Conservation (phyloP, 2,113 vertebrate species). For the Tragelaphus buxtoni region DNA sequence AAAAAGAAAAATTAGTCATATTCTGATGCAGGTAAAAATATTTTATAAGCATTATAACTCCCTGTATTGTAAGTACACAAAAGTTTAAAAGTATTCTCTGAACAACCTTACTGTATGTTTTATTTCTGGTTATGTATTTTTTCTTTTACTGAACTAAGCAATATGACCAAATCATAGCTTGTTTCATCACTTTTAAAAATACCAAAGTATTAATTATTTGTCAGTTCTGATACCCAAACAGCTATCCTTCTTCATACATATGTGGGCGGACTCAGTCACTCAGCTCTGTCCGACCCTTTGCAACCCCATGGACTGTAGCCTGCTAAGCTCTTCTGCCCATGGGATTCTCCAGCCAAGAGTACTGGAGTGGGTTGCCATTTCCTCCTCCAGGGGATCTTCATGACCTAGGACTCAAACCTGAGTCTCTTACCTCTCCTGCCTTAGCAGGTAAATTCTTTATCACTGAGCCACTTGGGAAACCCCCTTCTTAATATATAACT, state of each 20-base stretch:
- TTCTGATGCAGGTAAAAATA: background rate
- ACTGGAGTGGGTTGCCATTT: background rate
- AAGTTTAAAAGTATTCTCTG: background rate
- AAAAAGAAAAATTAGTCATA: background rate
- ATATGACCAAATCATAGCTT: background rate
- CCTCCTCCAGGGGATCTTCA: background rate
- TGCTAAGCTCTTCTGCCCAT: background rate
- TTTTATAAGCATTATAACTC: background rate
- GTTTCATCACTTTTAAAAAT: background rate
- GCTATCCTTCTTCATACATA: background rate
- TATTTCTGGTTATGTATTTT: background rate
- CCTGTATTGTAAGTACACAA: background rate
- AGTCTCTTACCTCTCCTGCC: background rate
- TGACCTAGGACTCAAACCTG: background rate
- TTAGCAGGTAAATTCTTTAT: background rate
- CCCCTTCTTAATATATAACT: background rate
- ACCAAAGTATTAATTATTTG: background rate
- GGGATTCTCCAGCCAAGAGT: background rate
- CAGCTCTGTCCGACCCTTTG: background rate
- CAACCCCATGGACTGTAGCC: background rate
- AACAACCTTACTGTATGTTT: background rate
- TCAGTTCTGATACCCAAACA: background rate
- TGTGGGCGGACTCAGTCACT: background rate
- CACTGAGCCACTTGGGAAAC: background rate
- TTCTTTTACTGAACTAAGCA: background rate